Evolutionary conservation across 2,888 invertebrate genomes (phyloP), one percentile per base, ranked within the genome.

Genomic region (Eupithecia pulchellata): DNA sequence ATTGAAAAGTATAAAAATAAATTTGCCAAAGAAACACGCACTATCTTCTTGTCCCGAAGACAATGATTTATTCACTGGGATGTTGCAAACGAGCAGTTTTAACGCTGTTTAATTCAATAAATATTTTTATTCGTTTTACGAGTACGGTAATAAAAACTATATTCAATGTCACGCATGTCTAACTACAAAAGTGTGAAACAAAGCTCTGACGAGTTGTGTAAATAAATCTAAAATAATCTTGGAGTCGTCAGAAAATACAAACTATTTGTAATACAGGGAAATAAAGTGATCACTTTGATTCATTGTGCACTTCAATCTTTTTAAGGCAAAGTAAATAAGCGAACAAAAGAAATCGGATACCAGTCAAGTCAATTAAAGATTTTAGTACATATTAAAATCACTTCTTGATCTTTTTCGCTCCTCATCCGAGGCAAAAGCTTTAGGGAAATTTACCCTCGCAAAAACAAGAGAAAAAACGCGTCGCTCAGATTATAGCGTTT

Each of bases 21-120:
- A 89, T 91, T 89, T 87, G 83, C 85, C 87, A 88, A 88, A 88
- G 89, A 82, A 86, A 87, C 88, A 91, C 91, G 89, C 91, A 91
- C 90, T 91, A 90, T 91, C 90, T 90, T 80, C 85, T 86, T 88
- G 89, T 88, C 83, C 81, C 79, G 79, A 81, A 87, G 86, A 90
- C 86, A 89, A 90, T 91, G 91, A 91, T 91, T 91, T 91, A 91
- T 91, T 89, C 84, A 87, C 80, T 77, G 75, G 72, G 65, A 72
- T 72, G 73, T 69, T 68, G 73, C 80, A 87, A 76, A 86, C 87
- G 78, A 77, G 84, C 88, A 86, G 80, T 83, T 78, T 25, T 29
- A 55, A 36, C 4, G 17, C 9, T 25, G 52, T 20, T 47, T 20
- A 42, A 17, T 39, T n/a, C n/a, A n/a, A n/a, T n/a, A n/a, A n/a